Evolutionary conservation across 2,797 vertebrate genomes (phyloP), one percentile per base, ranked within the genome.

Genomic region (Okamejei kenojei): DNA sequence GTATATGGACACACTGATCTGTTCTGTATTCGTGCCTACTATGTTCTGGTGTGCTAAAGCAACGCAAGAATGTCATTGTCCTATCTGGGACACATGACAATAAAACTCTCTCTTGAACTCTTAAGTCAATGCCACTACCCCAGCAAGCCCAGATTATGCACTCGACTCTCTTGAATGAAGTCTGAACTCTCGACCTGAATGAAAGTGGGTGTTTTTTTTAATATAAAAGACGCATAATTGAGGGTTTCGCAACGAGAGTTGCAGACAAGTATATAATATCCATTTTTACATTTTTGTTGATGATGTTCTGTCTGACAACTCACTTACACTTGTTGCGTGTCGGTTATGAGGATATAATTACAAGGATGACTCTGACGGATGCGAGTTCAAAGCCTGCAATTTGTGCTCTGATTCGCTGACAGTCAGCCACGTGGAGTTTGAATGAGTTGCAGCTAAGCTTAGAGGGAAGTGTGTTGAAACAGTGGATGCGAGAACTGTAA

Each of bases 231-330:
- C 80, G 10, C 45, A 54, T 82, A 82, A 82, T 54, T 82, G 80
- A 82, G 45, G 45, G 80, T 58, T 82, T 82, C 9, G 26, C 80
- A 54, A 21, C 45, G 26, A 54, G 23, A 82, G 80, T 26, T 54
- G 45, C 38, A 23, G 80, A 26, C 80, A 79, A 32, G 15, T 32
- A 78, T 78, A 32, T 78, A 26, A 78, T 78, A n/a, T 32, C 26
- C 76, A 26, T 78, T 78, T 78, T 78, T 78, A 78, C n/a, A 80
- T 82, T 82, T 54, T 82, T 21, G 45, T 38, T 82, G 80, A 82
- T 82, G 80, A 54, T 82, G 38, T 17, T 45, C 45, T 58, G 45
- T 82, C 80, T 82, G 23, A 58, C 80, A 58, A 54, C 21, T 82
- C 80, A 82, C 45, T 45, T 54, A 80, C 17, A 80, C 78, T 80